phyloP scores from a whole-genome alignment of 2,797 vertebrate genomes.

The Fistularia commersonii region DNA sequence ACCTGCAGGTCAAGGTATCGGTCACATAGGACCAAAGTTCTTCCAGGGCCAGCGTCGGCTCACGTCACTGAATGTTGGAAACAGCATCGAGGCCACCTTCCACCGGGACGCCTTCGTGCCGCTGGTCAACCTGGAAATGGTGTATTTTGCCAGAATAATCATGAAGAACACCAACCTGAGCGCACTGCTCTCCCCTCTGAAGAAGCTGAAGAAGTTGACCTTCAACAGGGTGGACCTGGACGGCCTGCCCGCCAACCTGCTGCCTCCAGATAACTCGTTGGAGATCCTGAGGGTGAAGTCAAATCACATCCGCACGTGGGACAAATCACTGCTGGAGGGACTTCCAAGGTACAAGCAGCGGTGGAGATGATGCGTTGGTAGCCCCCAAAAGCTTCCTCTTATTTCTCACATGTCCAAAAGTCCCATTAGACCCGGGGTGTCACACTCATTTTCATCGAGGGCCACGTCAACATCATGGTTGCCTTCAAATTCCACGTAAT shows the following conservation, averaged over 20 bases:
- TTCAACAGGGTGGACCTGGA: conserved; percentile 21
- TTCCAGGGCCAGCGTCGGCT: conserved; percentile 18
- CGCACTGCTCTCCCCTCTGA: conserved; percentile 21
- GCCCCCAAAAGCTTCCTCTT: too few relatives aligned
- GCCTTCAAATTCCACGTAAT: too few relatives aligned
- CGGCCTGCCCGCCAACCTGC: conserved; percentile 16
- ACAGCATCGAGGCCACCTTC: conserved; percentile 17
- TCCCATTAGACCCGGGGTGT: too few relatives aligned
- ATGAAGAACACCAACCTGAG: conserved; percentile 34
- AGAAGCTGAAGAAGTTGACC: conserved; percentile 11
- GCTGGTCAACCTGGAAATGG: conserved; percentile 6
- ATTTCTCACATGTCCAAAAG: too few relatives aligned
- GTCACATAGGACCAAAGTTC: conserved; percentile 22
- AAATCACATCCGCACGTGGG: conserved; percentile 31
- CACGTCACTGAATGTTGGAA: not conserved
- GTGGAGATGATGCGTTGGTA: too few relatives aligned
- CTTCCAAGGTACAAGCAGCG: conserved; percentile 29
- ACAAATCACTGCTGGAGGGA: conserved; percentile 9
- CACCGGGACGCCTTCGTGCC: conserved; percentile 14
- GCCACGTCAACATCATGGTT: too few relatives aligned
- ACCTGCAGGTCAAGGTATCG: conserved; percentile 25
- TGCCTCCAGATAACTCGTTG: conserved; percentile 28
- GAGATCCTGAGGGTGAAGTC: conserved; percentile 15
- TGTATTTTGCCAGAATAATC: conserved; percentile 18
- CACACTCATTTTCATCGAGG: too few relatives aligned